These are phyloP conservation scores for Atrina japonica DNA, from an alignment of 2,888 invertebrate genomes.

Conservation along the genomic window DNA sequence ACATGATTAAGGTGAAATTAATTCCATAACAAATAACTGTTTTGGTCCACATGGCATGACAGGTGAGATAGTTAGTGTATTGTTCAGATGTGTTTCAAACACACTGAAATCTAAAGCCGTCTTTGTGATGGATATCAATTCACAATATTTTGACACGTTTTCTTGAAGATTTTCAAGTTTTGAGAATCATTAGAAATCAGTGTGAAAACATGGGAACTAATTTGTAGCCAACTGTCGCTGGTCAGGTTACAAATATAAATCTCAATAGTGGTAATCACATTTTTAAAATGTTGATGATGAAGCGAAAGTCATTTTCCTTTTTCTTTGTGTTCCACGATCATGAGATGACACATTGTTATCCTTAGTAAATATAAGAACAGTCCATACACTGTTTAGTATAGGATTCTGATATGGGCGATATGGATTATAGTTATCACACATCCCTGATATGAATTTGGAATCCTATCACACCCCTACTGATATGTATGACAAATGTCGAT, in stretches of 20 bases:
- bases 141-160: constrained; percentile 18
- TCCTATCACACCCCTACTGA: too few species aligned
- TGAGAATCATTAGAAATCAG: background rate
- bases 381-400: too few species aligned
- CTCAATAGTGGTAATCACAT: too few species aligned
- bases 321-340: too few species aligned
- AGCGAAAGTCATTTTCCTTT: too few species aligned
- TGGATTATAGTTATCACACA: too few species aligned
- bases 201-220: constrained; percentile 5
- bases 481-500: too few species aligned
- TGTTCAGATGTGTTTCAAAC: background rate
- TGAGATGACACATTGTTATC: too few species aligned
- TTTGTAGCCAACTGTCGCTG: constrained; percentile 17
- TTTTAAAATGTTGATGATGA: too few species aligned
- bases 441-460: too few species aligned
- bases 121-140: background rate
- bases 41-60: background rate
- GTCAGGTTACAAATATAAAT: constrained; percentile 3
- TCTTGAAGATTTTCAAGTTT: background rate
- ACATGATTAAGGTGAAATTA: constrained; percentile 21
- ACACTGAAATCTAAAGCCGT: background rate
- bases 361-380: too few species aligned
- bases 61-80: constrained; percentile 1
- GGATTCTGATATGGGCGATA: too few species aligned
- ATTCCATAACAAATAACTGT: constrained; percentile 27